Conservation (phyloP, 2,113 vertebrate species). For the Hymenochirus boettgeri region DNA sequence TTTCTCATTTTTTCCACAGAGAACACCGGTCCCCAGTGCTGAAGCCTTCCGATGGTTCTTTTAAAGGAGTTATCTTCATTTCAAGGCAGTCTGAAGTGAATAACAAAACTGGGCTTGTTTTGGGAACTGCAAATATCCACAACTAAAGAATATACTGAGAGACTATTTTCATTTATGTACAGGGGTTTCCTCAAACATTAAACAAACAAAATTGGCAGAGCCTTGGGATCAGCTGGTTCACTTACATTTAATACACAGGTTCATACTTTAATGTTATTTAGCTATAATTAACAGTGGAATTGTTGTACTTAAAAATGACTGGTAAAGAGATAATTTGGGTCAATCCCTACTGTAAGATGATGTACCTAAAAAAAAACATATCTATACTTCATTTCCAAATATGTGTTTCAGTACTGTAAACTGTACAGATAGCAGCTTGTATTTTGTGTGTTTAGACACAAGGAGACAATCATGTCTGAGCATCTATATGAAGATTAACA, state of each 20-base stretch:
- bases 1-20: conserved; percentile 78
- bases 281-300: conserved; percentile 69
- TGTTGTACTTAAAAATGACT: conserved; percentile 80
- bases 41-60: conserved; percentile 99
- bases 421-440: conserved; percentile 87
- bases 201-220: conserved; percentile 63
- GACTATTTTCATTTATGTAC: conserved; percentile 75
- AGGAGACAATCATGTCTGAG: conserved; percentile 96
- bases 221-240: conserved; percentile 79
- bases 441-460: conserved; percentile 86
- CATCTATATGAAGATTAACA: conserved; percentile 69
- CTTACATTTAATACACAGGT: conserved; percentile 60
- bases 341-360: conserved; percentile 91
- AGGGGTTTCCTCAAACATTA: conserved; percentile 73
- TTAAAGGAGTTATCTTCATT: conserved; percentile 76
- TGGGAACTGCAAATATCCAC: conserved; percentile 77
- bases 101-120: conserved; percentile 81
- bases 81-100: conserved; percentile 74
- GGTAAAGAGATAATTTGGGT: conserved; percentile 70
- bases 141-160: conserved; percentile 77
- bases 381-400: conserved; percentile 95
- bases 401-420: conserved; percentile 94
- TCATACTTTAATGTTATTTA: conserved; percentile 76
- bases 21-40: conserved; percentile 92
- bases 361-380: conserved; percentile 98